Evolutionary conservation across 1,140 invertebrate genomes (phyloP).

Genomic region (Neotoxoptera formosana): DNA sequence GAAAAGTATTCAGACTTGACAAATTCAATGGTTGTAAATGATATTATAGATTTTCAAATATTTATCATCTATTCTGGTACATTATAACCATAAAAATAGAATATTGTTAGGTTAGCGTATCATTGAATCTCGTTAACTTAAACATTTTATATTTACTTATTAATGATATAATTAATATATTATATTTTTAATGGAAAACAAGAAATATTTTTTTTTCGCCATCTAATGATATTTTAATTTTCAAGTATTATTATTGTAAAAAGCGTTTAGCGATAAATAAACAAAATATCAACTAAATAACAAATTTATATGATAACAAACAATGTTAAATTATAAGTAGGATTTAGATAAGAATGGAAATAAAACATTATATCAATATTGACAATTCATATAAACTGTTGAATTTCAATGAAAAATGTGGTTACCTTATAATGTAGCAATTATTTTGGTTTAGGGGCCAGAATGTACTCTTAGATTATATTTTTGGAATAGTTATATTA

Average conservation of each 20-base stretch:
- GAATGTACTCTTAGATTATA: neutral
- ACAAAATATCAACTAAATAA: slow-evolving; percentile 8
- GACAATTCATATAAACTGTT: neutral
- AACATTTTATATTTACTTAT: neutral
- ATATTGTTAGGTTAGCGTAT: neutral
- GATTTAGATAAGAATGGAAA: slow-evolving; percentile 27
- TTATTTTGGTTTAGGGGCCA: too few relatives aligned
- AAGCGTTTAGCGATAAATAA: neutral
- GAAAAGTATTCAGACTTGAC: neutral
- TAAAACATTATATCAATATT: slow-evolving; percentile 34
- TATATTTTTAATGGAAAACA: slow-evolving; percentile 8
- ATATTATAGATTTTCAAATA: neutral
- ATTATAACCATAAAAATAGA: neutral
- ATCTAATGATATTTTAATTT: slow-evolving; percentile 1
- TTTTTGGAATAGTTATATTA: neutral
- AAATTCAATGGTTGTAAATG: neutral
- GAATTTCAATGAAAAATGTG: neutral
- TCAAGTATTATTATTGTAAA: neutral
- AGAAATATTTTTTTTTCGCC: neutral
- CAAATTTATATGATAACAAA: slow-evolving; percentile 25
- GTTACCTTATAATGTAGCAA: neutral
- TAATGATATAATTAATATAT: neutral
- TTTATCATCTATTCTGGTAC: neutral
- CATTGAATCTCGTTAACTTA: neutral
- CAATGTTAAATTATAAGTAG: neutral